These are phyloP conservation scores for Cerceris ruficornis DNA, from an alignment of 2,888 invertebrate genomes.

Conservation along the genomic window DNA sequence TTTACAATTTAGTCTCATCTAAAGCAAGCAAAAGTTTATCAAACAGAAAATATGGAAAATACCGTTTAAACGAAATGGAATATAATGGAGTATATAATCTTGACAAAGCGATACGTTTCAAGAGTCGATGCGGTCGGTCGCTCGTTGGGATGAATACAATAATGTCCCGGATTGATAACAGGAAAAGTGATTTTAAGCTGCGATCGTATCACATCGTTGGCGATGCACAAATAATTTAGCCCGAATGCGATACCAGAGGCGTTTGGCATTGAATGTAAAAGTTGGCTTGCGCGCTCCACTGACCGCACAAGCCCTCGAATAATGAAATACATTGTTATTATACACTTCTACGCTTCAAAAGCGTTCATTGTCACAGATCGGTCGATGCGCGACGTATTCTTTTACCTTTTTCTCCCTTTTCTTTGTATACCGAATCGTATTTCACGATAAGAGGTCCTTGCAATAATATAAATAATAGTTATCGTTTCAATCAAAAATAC, in stretches of 20 bases:
- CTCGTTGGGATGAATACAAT: constrained; percentile 4
- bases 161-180: constrained; percentile 11
- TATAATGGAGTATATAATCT: neutral
- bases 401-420: neutral
- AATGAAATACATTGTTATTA: constrained; percentile 43
- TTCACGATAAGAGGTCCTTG: no score
- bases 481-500: no score
- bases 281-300: constrained; percentile 12
- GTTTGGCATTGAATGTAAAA: constrained; percentile 23
- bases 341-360: constrained; percentile 13
- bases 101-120: neutral
- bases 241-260: constrained; percentile 9
- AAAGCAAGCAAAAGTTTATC: no score
- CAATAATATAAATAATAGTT: no score
- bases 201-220: constrained; percentile 15
- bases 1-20: no score
- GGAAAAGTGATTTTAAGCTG: constrained; percentile 3
- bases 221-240: constrained; percentile 39
- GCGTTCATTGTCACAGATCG: constrained; percentile 4
- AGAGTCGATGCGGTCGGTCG: neutral
- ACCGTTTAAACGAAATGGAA: neutral
- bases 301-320: constrained; percentile 12
- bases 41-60: neutral
- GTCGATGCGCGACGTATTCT: constrained; percentile 13
- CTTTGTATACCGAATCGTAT: no score